Evolutionary conservation across 2,888 invertebrate genomes (phyloP), one percentile per base, ranked within the genome.

Genomic region (Tholera decimalis): DNA sequence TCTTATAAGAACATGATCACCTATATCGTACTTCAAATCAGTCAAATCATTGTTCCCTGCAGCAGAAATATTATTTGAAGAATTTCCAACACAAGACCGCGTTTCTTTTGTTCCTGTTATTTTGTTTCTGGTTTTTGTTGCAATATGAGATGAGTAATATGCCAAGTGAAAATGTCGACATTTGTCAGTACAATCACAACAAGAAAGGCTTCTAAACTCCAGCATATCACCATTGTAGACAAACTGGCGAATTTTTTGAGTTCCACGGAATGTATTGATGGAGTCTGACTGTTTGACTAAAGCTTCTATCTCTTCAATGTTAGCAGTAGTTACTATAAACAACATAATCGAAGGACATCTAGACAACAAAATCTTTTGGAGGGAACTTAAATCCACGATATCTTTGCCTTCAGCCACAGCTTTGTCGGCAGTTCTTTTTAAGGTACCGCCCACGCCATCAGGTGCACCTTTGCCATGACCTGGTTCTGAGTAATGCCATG

Each of bases 401-500:
- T 68, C 73, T 50, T 61, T 50, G 43, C 73, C 73, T 68, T 68
- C 59, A 37, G 61, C 64, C 47, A 68, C 68, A 35, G 46, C 68
- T 65, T 59, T 64, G 59, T 73, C 73, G 47, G 69, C 73, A 49
- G 69, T 77, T 62, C 87, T 56, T 79, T 89, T 90, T 26, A 89
- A 30, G 18, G 83, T 74, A 7, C 84, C 90, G 62, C 88, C 89
- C 22, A 90, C 80, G 28, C 88, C 88, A 74, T 89, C 88, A 56
- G 86, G 83, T 15, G 87, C 85, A 47, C 69, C 73, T 49, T 73
- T 73, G 8, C 88, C 88, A 63, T 90, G 88, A 7, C 88, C 87
- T 11, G 85, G 82, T 79, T 89, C 88, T 24, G 81, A 82, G 75
- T 84, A 89, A 73, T 86, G 79, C 88, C 88, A 89, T 35, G 82